Percentiles rank a stretch among this genome's conserved stretches.
Evolutionary conservation across 2,797 vertebrate genomes (phyloP).

Genomic region (Gobionotothen gibberifrons): DNA sequence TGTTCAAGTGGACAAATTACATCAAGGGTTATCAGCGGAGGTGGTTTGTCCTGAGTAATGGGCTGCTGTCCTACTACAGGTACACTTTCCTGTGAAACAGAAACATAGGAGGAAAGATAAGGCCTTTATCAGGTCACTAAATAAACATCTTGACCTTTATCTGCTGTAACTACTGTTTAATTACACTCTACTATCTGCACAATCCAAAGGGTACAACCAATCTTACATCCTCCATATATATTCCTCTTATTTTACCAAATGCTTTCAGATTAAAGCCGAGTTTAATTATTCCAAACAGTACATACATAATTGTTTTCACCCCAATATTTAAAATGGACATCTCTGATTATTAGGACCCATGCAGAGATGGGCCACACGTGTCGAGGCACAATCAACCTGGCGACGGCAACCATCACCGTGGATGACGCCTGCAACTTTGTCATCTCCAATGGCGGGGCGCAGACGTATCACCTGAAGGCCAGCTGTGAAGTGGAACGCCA

Average conservation of each 20-base stretch:
- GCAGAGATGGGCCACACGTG: constrained; percentile 98
- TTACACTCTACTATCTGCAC: not conserved
- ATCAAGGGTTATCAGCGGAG: constrained; percentile 96
- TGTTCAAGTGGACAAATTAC: constrained; percentile 98
- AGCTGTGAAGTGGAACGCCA: constrained; percentile 97
- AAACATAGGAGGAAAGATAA: not conserved
- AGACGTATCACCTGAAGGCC: constrained; percentile 98
- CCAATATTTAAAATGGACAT: not conserved
- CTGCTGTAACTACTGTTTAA: not conserved
- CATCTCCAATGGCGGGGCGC: constrained; percentile 95
- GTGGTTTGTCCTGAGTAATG: constrained; percentile 97
- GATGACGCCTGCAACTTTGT: constrained; percentile 99
- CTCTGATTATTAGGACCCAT: constrained; percentile 88
- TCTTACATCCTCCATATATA: not conserved
- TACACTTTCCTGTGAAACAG: constrained; percentile 56
- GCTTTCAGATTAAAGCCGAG: not conserved
- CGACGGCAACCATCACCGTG: constrained; percentile 94
- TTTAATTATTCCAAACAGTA: not conserved
- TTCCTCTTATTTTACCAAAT: not conserved
- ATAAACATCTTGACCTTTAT: not conserved
- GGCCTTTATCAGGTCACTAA: not conserved
- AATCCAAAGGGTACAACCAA: not conserved
- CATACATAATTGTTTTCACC: not conserved
- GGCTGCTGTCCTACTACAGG: constrained; percentile 96
- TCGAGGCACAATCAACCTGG: constrained; percentile 96